Percentiles rank a stretch among this genome's conserved stretches.
Evolutionary conservation across 2,113 vertebrate species (phyloP).

Genomic region (Oryzias curvinotus): DNA sequence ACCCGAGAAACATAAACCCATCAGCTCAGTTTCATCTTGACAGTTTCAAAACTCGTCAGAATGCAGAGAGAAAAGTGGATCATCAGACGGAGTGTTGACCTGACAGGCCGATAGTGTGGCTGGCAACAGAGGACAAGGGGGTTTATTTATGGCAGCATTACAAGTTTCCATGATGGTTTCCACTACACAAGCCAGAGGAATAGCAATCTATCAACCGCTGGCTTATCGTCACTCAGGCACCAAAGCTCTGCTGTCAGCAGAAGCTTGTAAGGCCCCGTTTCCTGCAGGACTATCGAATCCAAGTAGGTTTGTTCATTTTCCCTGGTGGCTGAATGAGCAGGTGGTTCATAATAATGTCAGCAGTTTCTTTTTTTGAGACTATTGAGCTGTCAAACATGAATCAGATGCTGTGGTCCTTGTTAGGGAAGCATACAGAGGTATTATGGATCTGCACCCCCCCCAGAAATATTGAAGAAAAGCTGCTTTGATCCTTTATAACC

Average conservation of each 20-base stretch:
- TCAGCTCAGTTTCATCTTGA: too few species aligned
- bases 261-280: slow-evolving; percentile 21
- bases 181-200: slow-evolving; percentile 57
- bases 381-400: too few species aligned
- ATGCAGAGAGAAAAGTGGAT: background rate
- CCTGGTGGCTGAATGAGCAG: background rate
- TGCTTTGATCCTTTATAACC: too few species aligned
- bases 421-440: too few species aligned
- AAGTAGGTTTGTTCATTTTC: background rate
- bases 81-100: slow-evolving; percentile 1
- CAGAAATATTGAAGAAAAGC: too few species aligned
- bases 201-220: slow-evolving; percentile 40
- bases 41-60: too few species aligned
- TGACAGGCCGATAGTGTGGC: slow-evolving; percentile 19
- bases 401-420: too few species aligned
- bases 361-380: too few species aligned
- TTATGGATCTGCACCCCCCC: too few species aligned
- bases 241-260: slow-evolving; percentile 31
- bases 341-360: too few species aligned
- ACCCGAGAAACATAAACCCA: too few species aligned
- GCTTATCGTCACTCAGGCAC: slow-evolving; percentile 43
- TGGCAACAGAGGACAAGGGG: slow-evolving; percentile 53
- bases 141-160: slow-evolving; percentile 72
- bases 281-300: background rate
- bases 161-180: slow-evolving; percentile 68